Evolutionary conservation across 1,140 invertebrate species (phyloP).

Genomic region (Gryllus bimaculatus): DNA sequence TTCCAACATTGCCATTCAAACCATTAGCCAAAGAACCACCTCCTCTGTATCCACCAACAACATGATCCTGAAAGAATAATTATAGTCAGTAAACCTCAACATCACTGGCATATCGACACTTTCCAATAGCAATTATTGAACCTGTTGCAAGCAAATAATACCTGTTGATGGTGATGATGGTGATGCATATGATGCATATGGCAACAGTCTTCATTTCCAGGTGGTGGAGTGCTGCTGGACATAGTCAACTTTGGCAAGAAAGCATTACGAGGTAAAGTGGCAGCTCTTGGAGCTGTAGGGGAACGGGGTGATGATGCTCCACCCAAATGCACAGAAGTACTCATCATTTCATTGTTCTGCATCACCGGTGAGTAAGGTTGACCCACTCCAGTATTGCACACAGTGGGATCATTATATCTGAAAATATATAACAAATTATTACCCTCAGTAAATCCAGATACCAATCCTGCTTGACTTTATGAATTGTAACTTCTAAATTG

Average conservation of each 20-base stretch:
- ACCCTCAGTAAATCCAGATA: neutral
- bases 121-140: neutral
- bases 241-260: conserved; percentile 41
- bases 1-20: conserved; percentile 18
- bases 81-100: neutral
- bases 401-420: conserved; percentile 37
- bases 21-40: conserved; percentile 18
- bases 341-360: neutral
- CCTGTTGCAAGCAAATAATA: neutral
- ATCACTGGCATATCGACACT: neutral
- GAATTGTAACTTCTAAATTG: too few species aligned
- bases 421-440: conserved; percentile 14
- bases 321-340: conserved; percentile 10
- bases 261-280: conserved; percentile 60
- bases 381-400: conserved; percentile 19
- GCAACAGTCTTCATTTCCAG: conserved; percentile 20
- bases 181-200: neutral
- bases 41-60: neutral
- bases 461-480: neutral
- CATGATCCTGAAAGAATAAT: neutral
- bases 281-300: conserved; percentile 48
- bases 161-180: neutral
- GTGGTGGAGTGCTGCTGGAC: conserved; percentile 30
- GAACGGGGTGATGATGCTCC: conserved; percentile 33
- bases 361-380: neutral